Conservation (phyloP, 92 coral and sea anemone species). For the Parazoanthus swiftii region DNA sequence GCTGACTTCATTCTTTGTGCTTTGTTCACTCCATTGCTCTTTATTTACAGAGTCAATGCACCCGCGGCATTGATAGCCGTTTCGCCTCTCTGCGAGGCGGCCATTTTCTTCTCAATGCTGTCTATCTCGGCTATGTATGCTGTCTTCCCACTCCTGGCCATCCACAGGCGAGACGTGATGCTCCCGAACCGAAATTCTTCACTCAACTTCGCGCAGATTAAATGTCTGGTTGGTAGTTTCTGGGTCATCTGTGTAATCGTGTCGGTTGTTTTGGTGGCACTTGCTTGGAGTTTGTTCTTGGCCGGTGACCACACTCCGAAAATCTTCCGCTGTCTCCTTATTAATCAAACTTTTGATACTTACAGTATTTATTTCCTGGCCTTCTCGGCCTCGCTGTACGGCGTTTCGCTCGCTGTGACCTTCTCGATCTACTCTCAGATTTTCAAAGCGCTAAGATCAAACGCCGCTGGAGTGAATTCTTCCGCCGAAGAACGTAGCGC, state of each 20-base stretch:
- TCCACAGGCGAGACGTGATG: slow-evolving; percentile 83
- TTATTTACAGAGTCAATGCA: slow-evolving; percentile 83
- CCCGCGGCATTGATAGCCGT: slow-evolving; percentile 67
- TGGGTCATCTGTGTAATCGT: slow-evolving; percentile 74
- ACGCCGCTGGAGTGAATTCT: slow-evolving; percentile 64
- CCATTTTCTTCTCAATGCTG: slow-evolving; percentile 76
- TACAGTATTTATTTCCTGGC: slow-evolving; percentile 74
- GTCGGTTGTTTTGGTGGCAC: slow-evolving; percentile 61
- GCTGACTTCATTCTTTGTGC: slow-evolving; percentile 81
- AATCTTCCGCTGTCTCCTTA: slow-evolving; percentile 85
- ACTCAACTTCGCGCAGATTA: slow-evolving; percentile 67
- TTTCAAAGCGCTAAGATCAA: slow-evolving; percentile 47
- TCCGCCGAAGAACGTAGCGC: slow-evolving; percentile 76
- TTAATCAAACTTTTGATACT: slow-evolving; percentile 67
- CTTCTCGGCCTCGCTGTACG: slow-evolving; percentile 76
- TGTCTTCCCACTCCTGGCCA: slow-evolving; percentile 82
- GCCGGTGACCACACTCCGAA: slow-evolving; percentile 67
- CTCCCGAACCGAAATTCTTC: slow-evolving; percentile 68
- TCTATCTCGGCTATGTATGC: slow-evolving; percentile 82
- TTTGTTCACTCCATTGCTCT: slow-evolving; percentile 81
- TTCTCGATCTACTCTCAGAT: slow-evolving; percentile 57
- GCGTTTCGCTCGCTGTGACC: slow-evolving; percentile 70
- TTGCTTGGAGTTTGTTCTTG: slow-evolving; percentile 70
- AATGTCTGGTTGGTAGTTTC: slow-evolving; percentile 56
- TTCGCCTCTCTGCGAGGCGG: slow-evolving; percentile 84